phyloP scores from a whole-genome alignment of 2,113 vertebrate species.

The Azemiops feae region DNA sequence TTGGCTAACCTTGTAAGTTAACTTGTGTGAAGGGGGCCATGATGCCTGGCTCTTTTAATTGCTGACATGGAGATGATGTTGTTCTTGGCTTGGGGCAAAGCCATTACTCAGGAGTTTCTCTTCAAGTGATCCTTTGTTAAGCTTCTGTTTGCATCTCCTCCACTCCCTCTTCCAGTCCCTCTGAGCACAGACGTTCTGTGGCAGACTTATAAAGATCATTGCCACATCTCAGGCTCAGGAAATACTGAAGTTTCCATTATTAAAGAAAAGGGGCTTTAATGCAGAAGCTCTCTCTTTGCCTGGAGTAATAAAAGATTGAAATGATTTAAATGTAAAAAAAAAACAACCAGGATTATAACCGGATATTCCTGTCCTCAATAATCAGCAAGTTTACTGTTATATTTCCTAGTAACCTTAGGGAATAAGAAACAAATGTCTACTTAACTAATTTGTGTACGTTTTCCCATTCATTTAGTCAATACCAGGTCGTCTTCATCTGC shows the following conservation, averaged over 20 bases:
- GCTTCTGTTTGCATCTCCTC: conserved; percentile 63
- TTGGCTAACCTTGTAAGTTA: conserved; percentile 58
- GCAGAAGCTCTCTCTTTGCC: background rate
- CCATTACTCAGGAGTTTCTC: conserved; percentile 81
- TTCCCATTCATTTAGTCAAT: background rate
- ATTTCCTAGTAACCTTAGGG: background rate
- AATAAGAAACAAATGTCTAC: background rate
- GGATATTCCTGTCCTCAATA: background rate
- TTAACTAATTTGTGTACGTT: background rate
- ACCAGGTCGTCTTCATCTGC: too few relatives aligned
- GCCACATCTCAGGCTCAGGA: conserved; percentile 30
- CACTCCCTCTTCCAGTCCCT: conserved; percentile 59
- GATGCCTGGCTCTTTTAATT: conserved; percentile 75
- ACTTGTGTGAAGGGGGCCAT: conserved; percentile 49
- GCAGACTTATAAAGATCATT: conserved; percentile 53
- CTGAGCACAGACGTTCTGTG: conserved; percentile 54
- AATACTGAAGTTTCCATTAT: conserved; percentile 48
- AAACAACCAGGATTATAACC: background rate
- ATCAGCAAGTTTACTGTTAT: background rate
- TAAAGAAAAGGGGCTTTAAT: conserved; percentile 43
- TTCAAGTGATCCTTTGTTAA: conserved; percentile 83
- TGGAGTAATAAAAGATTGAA: conserved; percentile 20
- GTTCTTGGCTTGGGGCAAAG: conserved; percentile 75
- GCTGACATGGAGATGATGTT: conserved; percentile 82
- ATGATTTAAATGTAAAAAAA: background rate